Conservation (phyloP, 1,140 invertebrate genomes). For the Anoplolepis gracilipes region DNA sequence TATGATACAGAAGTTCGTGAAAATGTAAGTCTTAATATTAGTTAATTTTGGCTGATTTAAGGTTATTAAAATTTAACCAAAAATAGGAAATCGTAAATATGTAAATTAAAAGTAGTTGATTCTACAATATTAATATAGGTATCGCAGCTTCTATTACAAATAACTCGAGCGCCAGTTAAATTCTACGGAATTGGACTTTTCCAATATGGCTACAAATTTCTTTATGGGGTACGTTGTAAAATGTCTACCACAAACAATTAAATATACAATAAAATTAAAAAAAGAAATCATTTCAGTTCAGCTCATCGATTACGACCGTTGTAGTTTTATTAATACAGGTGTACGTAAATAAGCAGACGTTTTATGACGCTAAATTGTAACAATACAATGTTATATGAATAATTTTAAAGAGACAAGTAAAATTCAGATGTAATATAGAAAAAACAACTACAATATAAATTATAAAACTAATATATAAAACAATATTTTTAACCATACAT, state of each 20-base stretch:
- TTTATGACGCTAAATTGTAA: background rate
- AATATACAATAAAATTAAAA: background rate
- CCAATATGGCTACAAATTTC: slow-evolving; percentile 16
- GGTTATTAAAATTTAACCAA: background rate
- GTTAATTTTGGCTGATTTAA: background rate
- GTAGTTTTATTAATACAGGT: slow-evolving; percentile 12
- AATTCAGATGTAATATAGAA: background rate
- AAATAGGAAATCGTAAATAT: background rate
- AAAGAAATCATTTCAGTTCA: background rate
- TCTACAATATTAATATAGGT: background rate
- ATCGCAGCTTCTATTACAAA: background rate
- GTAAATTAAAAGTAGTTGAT: background rate
- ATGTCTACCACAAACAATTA: background rate
- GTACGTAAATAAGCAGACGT: background rate
- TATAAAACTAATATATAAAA: too few relatives aligned
- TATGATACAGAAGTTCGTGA: too few relatives aligned
- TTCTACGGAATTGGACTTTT: slow-evolving; percentile 21
- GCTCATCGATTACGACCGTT: background rate
- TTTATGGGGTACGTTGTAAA: background rate
- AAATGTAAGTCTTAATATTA: too few relatives aligned
- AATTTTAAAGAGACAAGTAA: background rate
- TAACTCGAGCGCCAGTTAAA: background rate
- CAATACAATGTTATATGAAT: background rate
- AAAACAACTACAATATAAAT: too few relatives aligned
- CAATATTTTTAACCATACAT: too few relatives aligned